Base-by-base conservation (phyloP, 2,113 vertebrate species). In the Brachypteracias leptosomus region DNA sequence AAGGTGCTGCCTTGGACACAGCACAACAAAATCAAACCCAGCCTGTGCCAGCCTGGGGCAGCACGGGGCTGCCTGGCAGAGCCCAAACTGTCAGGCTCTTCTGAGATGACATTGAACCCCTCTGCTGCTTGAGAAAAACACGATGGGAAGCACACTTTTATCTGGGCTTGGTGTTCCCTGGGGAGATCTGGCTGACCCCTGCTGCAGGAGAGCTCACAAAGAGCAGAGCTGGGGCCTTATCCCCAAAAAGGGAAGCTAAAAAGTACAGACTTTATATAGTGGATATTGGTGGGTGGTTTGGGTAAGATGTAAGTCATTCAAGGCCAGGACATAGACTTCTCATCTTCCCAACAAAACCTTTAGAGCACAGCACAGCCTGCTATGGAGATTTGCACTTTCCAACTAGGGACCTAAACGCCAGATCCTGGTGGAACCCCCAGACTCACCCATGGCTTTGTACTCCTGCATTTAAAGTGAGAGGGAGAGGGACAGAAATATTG, bases 1-100 rank as follows among this genome's bases (percentile, higher is more conserved):
- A 76, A 79, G 28, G 36, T 86, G 93, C 71, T 88, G 77, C 68
- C 72, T 96, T 82, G 59, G 66, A 20, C 83, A 57, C 49, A 67
- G 10, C 28, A 16, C 52, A 76, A 29, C 7, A 49, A 88, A 88
- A 82, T 42, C 58, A 77, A 91, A 87, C 52, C 78, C 17, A 18
- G 24, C 12, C 62, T 4, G 36, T 61, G 80, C 80, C 78, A 63
- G 87, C 52, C 31, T 11, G n/a, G 33, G 75, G 31, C 72, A 54
- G 63, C 10, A 16, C 54, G 16, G 13, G 51, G 51, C n/a, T 73
- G 46, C 6, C 2, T 79, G 80, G 55, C 59, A 90, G n/a, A 74
- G 49, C 66, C 63, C 77, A 65, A 4, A 61, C 76, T 51, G 68
- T 44, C 31, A 36, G 91, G 16, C 8, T 38, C 33, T 42, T n/a